Conservation (phyloP, 2,888 invertebrate genomes). For the Julus scandinavius region DNA sequence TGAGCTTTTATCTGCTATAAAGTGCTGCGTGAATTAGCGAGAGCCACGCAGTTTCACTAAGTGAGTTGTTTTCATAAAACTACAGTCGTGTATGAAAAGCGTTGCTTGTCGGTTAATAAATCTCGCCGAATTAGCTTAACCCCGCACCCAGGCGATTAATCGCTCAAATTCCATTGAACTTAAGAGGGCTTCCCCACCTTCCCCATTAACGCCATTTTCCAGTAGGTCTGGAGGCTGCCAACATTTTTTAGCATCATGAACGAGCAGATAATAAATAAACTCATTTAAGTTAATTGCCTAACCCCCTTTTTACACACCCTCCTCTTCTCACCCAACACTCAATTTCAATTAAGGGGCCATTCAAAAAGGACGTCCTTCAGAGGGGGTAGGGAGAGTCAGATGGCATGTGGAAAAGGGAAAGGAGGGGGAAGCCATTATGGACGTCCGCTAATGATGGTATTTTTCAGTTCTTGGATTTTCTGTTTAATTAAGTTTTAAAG, state of each 20-base stretch:
- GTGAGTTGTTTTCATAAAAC: not conserved
- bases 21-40: not conserved
- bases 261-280: not conserved
- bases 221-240: not conserved
- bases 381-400: too few relatives aligned
- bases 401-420: too few relatives aligned
- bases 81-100: not conserved
- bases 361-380: too few relatives aligned
- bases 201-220: not conserved
- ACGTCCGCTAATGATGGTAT: too few relatives aligned
- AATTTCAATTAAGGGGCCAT: not conserved
- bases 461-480: too few relatives aligned
- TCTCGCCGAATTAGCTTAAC: not conserved
- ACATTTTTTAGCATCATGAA: not conserved
- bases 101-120: constrained; percentile 2
- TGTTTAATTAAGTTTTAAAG: too few relatives aligned
- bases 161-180: not conserved
- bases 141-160: not conserved
- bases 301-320: not conserved
- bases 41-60: too few relatives aligned
- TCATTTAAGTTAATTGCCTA: not conserved
- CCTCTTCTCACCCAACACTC: not conserved
- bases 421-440: too few relatives aligned
- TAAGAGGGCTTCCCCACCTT: too few relatives aligned
- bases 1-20: not conserved